A percentile compares a stretch with the other conserved stretches of the same genome.
These are phyloP conservation scores for Acridotheres tristis DNA, from an alignment of 2,797 vertebrate genomes.

Conservation along the genomic window DNA sequence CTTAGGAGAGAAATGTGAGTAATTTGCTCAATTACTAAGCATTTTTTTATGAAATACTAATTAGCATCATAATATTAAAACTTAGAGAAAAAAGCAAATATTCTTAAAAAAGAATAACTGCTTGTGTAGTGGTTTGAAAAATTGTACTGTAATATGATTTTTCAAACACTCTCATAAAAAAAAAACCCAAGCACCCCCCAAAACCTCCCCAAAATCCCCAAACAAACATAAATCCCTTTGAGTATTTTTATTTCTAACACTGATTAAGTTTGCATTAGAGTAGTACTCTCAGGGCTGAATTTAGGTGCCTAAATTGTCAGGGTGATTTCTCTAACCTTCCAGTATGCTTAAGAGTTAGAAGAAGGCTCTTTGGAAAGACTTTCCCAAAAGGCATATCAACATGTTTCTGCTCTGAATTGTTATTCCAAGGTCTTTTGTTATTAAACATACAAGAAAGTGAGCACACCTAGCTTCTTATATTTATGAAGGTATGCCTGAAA, in stretches of 20 bases:
- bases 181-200: rapidly evolving
- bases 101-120: not conserved
- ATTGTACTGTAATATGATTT: not conserved
- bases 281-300: not conserved
- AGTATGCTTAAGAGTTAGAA: not conserved
- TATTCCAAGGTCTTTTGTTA: not conserved
- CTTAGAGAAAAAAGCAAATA: not conserved
- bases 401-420: not conserved
- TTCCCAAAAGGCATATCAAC: not conserved
- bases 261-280: not conserved
- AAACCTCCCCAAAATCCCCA: not conserved
- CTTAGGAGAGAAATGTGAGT: not conserved
- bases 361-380: not conserved
- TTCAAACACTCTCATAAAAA: not conserved
- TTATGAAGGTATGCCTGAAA: not conserved
- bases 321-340: not conserved
- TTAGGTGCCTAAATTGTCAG: not conserved
- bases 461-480: not conserved
- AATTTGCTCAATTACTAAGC: not conserved
- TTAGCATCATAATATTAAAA: not conserved
- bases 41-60: not conserved
- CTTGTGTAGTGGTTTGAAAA: not conserved
- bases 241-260: not conserved
- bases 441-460: not conserved
- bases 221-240: not conserved